Evolutionary conservation across 2,888 invertebrate genomes (phyloP).

Genomic region (Nymphalis urticae): DNA sequence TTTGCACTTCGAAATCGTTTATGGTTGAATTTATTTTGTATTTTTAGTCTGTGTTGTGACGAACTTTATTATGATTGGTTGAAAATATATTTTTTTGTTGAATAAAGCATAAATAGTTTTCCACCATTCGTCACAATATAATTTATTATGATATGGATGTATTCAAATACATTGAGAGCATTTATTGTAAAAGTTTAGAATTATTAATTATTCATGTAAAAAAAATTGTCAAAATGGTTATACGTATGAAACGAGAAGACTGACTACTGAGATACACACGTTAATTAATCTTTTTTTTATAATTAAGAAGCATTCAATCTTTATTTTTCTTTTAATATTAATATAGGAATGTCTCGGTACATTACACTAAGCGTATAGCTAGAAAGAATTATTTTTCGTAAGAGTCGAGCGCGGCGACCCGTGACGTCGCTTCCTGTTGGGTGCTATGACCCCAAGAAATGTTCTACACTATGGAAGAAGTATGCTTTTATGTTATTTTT

Average conservation of each 20-base stretch:
- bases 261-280: no score
- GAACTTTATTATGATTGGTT: neutral
- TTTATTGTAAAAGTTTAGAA: no score
- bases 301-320: neutral
- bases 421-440: slow-evolving; percentile 75
- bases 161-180: no score
- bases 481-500: slow-evolving; percentile 58
- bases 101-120: no score
- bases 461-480: slow-evolving; percentile 59
- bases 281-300: no score
- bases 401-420: slow-evolving; percentile 76
- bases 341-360: slow-evolving; percentile 5
- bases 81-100: neutral
- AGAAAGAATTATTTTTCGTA: slow-evolving; percentile 69
- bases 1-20: slow-evolving; percentile 17
- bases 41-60: slow-evolving; percentile 8
- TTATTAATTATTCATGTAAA: no score
- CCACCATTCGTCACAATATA: no score
- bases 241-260: no score
- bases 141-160: no score
- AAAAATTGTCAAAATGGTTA: no score
- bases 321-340: neutral
- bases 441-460: slow-evolving; percentile 81
- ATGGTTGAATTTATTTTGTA: slow-evolving; percentile 11
- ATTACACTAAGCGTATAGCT: slow-evolving; percentile 47